Evolutionary conservation across 1,140 invertebrate genomes (phyloP).

Genomic region (Heliconius melpomene): DNA sequence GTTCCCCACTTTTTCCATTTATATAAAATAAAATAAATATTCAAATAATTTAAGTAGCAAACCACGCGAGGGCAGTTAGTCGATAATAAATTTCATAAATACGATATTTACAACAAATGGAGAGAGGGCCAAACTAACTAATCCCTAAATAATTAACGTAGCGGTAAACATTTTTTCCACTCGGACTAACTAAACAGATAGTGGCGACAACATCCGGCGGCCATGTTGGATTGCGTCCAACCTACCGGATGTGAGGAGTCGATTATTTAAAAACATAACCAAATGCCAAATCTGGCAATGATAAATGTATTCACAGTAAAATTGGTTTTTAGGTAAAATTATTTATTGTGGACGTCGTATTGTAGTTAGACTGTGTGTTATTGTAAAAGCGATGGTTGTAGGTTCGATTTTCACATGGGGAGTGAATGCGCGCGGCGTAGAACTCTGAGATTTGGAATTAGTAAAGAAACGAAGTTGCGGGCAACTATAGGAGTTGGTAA

Average conservation of each 20-base stretch:
- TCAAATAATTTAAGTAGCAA: not conserved
- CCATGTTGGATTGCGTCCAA: constrained; percentile 1
- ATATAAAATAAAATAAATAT: no score
- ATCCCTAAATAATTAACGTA: constrained; percentile 4
- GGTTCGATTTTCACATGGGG: no score
- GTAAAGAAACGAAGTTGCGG: no score
- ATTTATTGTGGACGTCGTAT: not conserved
- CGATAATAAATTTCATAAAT: not conserved
- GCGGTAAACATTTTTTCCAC: constrained; percentile 8
- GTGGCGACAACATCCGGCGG: not conserved
- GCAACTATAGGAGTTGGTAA: no score
- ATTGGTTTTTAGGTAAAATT: not conserved
- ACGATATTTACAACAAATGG: not conserved
- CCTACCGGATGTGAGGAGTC: not conserved
- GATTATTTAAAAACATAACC: constrained; percentile 4
- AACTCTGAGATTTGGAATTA: no score
- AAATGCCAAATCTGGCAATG: constrained; percentile 7
- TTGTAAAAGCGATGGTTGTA: no score
- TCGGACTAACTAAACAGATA: not conserved
- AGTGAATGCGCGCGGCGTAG: no score
- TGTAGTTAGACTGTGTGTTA: no score
- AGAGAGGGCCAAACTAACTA: not conserved
- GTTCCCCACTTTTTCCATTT: no score
- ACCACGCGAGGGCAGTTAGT: not conserved
- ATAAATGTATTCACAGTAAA: not conserved